Evolutionary conservation across 23 tunicate species (phyloP).

Genomic region (Aplidium turbinatum): DNA sequence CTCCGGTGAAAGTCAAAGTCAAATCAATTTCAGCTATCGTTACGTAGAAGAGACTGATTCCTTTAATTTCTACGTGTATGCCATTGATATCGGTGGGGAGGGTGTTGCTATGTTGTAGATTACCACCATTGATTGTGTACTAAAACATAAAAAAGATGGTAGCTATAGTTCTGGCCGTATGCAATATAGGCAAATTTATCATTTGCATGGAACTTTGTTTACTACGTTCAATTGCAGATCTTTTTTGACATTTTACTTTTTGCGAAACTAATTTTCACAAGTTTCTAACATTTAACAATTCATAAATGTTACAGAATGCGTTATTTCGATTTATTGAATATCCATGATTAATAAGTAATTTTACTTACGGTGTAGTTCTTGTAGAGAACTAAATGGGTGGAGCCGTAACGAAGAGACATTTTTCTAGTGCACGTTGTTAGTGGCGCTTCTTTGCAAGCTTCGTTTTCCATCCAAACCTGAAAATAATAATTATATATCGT

Average conservation of each 20-base stretch:
- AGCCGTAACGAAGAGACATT: conserved; percentile 60
- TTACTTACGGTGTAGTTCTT: conserved; percentile 93
- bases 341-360: too few relatives aligned
- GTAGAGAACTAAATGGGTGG: conserved; percentile 46
- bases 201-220: too few relatives aligned
- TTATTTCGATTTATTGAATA: too few relatives aligned
- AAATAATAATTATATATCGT: too few relatives aligned
- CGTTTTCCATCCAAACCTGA: conserved; percentile 91
- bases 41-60: conserved; percentile 67
- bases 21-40: conserved; percentile 65
- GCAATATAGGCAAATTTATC: too few relatives aligned
- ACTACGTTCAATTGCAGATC: too few relatives aligned
- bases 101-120: conserved; percentile 8
- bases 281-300: too few relatives aligned
- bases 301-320: too few relatives aligned
- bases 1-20: conserved; percentile 84
- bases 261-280: too few relatives aligned
- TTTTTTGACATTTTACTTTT: too few relatives aligned
- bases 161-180: too few relatives aligned
- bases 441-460: conserved; percentile 77
- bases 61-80: conserved; percentile 70
- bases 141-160: too few relatives aligned
- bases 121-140: conserved; percentile 72
- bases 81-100: conserved; percentile 67
- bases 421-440: conserved; percentile 90